Evolutionary conservation across 1,140 invertebrate genomes (phyloP).

Genomic region (Heliconius nattereri): DNA sequence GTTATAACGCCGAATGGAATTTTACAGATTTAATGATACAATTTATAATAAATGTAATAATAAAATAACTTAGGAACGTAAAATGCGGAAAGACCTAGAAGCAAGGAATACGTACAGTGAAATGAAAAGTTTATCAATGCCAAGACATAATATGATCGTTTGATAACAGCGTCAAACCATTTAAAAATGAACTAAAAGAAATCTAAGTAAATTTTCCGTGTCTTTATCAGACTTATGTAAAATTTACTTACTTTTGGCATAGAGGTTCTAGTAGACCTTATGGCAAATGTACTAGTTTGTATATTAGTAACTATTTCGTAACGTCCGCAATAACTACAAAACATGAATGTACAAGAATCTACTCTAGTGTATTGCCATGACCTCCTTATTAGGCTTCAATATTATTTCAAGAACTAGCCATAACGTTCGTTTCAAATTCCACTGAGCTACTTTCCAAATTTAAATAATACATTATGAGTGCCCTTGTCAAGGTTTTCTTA

Average conservation of each 20-base stretch:
- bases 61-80: not conserved
- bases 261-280: too few relatives aligned
- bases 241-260: not conserved
- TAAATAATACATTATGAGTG: not conserved
- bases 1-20: constrained; percentile 1
- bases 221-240: not conserved
- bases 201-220: not conserved
- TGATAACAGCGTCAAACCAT: not conserved
- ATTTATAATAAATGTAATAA: not conserved
- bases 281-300: not conserved
- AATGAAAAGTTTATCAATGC: constrained; percentile 1
- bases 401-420: not conserved
- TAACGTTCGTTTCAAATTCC: not conserved
- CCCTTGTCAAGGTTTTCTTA: not conserved
- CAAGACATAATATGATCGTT: not conserved
- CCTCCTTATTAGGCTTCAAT: not conserved
- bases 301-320: not conserved
- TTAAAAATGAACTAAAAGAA: not conserved
- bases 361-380: not conserved
- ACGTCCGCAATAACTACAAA: not conserved
- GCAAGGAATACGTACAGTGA: not conserved
- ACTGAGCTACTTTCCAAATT: not conserved
- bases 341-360: not conserved
- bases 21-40: not conserved
- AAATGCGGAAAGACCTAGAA: constrained; percentile 16